Conservation (phyloP, 2,888 invertebrate genomes). For the Drosophila emarginata region DNA sequence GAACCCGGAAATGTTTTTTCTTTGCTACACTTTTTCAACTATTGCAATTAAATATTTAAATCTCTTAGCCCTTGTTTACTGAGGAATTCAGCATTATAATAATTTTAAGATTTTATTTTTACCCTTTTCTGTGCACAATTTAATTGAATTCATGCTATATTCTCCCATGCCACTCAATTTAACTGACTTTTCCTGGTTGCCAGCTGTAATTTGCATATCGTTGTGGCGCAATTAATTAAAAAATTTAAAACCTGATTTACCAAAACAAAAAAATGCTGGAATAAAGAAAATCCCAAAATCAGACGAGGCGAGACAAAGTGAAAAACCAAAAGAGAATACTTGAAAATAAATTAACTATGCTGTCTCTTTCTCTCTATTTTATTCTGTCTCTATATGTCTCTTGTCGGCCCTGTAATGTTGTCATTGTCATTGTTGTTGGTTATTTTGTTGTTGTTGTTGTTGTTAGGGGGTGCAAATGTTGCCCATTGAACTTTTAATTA, state of each 20-base stretch:
- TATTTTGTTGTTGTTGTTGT: slow-evolving; percentile 19
- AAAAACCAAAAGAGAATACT: slow-evolving; percentile 32
- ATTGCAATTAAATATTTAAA: too few relatives aligned
- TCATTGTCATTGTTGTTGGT: slow-evolving; percentile 47
- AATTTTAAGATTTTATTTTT: background rate
- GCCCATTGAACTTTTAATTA: slow-evolving; percentile 74
- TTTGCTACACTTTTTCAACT: too few relatives aligned
- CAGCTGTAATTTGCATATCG: slow-evolving; percentile 54
- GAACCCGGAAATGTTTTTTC: too few relatives aligned
- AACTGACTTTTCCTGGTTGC: background rate
- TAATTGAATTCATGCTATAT: slow-evolving; percentile 1
- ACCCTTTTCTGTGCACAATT: background rate
- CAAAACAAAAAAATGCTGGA: slow-evolving; percentile 6
- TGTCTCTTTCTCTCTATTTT: slow-evolving; percentile 22
- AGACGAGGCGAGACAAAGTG: slow-evolving; percentile 29
- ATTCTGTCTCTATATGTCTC: slow-evolving; percentile 2
- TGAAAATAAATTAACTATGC: slow-evolving; percentile 58
- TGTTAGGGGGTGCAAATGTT: slow-evolving; percentile 56
- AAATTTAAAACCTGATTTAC: slow-evolving; percentile 69
- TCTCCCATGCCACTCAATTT: slow-evolving; percentile 9
- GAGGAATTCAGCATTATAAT: background rate
- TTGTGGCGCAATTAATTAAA: slow-evolving; percentile 63
- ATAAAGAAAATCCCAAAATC: background rate
- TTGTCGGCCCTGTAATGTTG: slow-evolving; percentile 31
- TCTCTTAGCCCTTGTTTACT: background rate